A percentile compares a stretch with the other conserved stretches of the same genome.
Evolutionary conservation across 2,113 vertebrate genomes (phyloP).

Genomic region (Monarcha castaneiventris): DNA sequence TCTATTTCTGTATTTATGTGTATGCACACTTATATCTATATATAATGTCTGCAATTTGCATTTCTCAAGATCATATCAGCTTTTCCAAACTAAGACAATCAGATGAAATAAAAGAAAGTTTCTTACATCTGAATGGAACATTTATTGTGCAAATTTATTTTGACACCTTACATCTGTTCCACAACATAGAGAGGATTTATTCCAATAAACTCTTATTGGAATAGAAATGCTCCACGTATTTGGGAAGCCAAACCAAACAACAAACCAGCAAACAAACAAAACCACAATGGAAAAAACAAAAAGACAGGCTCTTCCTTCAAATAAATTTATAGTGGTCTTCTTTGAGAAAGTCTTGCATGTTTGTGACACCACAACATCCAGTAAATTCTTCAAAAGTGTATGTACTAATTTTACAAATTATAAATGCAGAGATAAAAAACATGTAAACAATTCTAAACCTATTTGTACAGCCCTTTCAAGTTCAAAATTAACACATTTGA

Average conservation of each 20-base stretch:
- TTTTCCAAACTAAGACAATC: background rate
- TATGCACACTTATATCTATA: background rate
- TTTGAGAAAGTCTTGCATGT: background rate
- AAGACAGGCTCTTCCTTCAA: background rate
- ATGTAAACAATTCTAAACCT: background rate
- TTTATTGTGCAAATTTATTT: background rate
- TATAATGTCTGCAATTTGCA: background rate
- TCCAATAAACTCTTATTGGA: background rate
- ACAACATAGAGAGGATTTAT: background rate
- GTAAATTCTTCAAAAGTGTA: background rate
- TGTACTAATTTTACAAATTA: background rate
- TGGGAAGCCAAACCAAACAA: background rate
- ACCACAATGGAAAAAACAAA: background rate
- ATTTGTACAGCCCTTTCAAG: background rate
- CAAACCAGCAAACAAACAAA: background rate
- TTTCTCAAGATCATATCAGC: background rate
- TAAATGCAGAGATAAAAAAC: background rate
- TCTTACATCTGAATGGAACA: background rate
- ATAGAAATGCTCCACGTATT: accelerated
- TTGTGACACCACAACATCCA: background rate
- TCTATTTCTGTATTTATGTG: background rate
- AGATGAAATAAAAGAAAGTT: background rate
- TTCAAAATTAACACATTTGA: background rate
- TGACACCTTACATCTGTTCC: accelerated
- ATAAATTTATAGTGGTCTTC: background rate